These are phyloP conservation scores for Sarcophaga subvicina DNA, from an alignment of 2,888 invertebrate species.

Conservation along the genomic window DNA sequence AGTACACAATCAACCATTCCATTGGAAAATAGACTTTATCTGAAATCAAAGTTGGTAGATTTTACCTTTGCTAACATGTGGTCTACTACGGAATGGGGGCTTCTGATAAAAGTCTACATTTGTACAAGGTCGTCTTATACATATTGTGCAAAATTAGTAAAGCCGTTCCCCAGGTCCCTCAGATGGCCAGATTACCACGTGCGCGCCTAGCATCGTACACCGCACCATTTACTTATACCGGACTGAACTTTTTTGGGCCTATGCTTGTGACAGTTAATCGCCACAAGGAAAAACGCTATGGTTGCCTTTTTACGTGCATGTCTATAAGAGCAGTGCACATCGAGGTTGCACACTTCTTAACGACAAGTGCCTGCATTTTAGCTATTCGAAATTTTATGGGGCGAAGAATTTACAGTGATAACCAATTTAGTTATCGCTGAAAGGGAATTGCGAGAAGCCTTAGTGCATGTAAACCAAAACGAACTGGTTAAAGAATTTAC, in stretches of 20 bases:
- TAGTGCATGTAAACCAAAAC: conserved; percentile 16
- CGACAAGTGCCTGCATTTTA: conserved; percentile 22
- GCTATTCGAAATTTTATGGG: conserved; percentile 32
- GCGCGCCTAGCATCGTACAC: conserved; percentile 18
- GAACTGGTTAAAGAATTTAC: not conserved
- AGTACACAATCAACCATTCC: too few species aligned
- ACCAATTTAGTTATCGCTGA: conserved; percentile 34
- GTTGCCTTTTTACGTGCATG: conserved; percentile 62
- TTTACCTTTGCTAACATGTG: too few species aligned
- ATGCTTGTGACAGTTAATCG: conserved; percentile 36
- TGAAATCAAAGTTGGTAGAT: too few species aligned
- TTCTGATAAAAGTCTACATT: too few species aligned
- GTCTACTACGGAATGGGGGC: too few species aligned
- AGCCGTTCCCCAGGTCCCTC: conserved; percentile 13
- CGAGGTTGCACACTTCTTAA: not conserved
- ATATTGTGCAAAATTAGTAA: conserved; percentile 38
- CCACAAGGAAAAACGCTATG: conserved; percentile 47
- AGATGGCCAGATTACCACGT: conserved; percentile 32
- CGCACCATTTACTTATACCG: conserved; percentile 32
- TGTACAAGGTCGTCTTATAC: too few species aligned
- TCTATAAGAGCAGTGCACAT: too few species aligned
- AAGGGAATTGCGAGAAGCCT: conserved; percentile 33
- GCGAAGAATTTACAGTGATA: conserved; percentile 31
- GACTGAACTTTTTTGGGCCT: conserved; percentile 37
- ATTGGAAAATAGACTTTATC: too few species aligned